These are phyloP conservation scores for Coelopa frigida DNA, from an alignment of 1,140 invertebrate genomes.

Conservation along the genomic window DNA sequence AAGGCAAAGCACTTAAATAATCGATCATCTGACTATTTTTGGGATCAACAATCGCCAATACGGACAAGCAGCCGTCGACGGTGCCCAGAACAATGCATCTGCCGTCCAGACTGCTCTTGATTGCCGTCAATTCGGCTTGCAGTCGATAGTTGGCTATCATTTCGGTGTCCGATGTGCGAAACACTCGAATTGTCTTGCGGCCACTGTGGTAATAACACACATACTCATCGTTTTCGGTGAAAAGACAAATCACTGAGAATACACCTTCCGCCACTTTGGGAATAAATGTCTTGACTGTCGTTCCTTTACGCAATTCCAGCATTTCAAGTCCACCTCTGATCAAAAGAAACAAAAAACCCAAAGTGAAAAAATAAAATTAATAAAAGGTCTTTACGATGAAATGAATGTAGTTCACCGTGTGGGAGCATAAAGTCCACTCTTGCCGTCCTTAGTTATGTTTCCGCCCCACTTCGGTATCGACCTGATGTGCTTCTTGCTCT, in stretches of 20 bases:
- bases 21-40: constrained; percentile 54
- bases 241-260: constrained; percentile 89
- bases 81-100: constrained; percentile 78
- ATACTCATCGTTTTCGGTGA: constrained; percentile 90
- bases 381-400: not conserved
- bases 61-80: constrained; percentile 87
- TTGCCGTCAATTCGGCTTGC: constrained; percentile 82
- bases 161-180: constrained; percentile 77
- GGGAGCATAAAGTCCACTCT: constrained; percentile 87
- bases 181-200: constrained; percentile 84
- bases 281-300: constrained; percentile 76
- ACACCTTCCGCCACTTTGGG: constrained; percentile 93
- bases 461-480: constrained; percentile 77
- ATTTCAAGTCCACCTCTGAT: constrained; percentile 83
- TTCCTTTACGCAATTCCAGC: constrained; percentile 77
- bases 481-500: constrained; percentile 67
- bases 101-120: constrained; percentile 76
- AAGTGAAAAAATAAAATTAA: not conserved
- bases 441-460: constrained; percentile 77
- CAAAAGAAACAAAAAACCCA: not conserved
- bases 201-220: constrained; percentile 92
- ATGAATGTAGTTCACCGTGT: constrained; percentile 48
- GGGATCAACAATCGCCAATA: constrained; percentile 87
- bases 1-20: constrained; percentile 62
- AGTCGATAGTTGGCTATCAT: constrained; percentile 90